Percentiles rank a stretch among this genome's conserved stretches.
Conservation (phyloP, 2,888 invertebrate species). For the Epiperipatus broadwayi region DNA sequence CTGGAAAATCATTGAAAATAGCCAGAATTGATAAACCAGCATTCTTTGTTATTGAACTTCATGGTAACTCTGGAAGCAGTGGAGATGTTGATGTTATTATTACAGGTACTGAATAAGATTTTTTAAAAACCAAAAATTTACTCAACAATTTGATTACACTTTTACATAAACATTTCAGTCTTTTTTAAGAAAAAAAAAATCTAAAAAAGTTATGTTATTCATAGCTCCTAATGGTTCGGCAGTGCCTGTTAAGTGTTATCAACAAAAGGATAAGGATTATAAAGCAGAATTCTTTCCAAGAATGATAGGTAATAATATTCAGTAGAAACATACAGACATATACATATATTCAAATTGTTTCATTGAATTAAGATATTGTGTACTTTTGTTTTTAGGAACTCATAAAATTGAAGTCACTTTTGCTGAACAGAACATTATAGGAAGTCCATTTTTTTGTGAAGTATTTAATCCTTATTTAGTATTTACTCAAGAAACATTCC, state of each 20-base stretch:
- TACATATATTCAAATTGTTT: no score
- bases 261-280: conserved; percentile 82
- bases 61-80: conserved; percentile 35
- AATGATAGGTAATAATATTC: no score
- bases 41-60: conserved; percentile 69
- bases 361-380: no score
- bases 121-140: no score
- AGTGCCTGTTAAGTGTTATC: conserved; percentile 76
- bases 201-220: neutral
- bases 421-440: conserved; percentile 21
- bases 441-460: conserved; percentile 25
- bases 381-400: conserved; percentile 29
- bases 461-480: conserved; percentile 20
- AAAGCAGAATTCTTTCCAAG: conserved; percentile 62
- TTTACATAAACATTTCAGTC: neutral
- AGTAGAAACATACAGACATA: no score
- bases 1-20: conserved; percentile 64
- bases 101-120: conserved; percentile 35
- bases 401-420: conserved; percentile 50
- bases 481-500: no score
- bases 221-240: conserved; percentile 31
- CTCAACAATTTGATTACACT: no score
- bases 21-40: conserved; percentile 60
- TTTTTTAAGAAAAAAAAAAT: neutral
- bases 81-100: conserved; percentile 77